Conservation (phyloP, 2,888 invertebrate species). For the Danaus chrysippus region DNA sequence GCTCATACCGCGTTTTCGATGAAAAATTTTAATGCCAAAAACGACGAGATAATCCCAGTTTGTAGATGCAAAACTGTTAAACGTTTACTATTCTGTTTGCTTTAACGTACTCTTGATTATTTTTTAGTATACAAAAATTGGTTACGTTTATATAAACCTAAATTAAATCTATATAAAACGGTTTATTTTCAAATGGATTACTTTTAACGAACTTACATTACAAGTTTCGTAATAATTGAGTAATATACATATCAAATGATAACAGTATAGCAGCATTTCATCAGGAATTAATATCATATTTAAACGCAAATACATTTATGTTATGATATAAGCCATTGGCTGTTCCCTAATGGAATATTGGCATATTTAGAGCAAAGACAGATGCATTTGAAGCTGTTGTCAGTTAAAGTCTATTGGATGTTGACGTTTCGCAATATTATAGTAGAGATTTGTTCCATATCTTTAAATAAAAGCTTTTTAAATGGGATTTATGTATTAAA, state of each 20-base stretch:
- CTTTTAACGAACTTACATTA: too few species aligned
- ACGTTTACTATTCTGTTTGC: neutral
- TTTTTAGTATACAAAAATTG: too few species aligned
- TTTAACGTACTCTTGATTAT: too few species aligned
- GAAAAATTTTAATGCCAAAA: conserved; percentile 30
- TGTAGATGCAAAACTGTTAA: conserved; percentile 2
- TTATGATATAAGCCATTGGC: conserved; percentile 27
- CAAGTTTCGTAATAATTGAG: too few species aligned
- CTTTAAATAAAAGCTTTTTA: conserved; percentile 10
- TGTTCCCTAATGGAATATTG: conserved; percentile 30
- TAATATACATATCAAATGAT: too few species aligned
- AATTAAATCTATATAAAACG: too few species aligned
- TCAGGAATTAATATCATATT: neutral
- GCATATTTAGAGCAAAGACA: conserved; percentile 27
- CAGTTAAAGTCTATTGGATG: conserved; percentile 10
- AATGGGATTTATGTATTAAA: neutral
- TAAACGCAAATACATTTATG: conserved; percentile 19
- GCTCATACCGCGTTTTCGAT: conserved; percentile 24
- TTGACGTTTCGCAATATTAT: conserved; percentile 3
- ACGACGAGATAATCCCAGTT: conserved; percentile 5
- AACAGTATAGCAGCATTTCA: neutral
- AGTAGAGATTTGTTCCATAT: conserved; percentile 9
- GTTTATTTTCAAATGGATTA: too few species aligned
- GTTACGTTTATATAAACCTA: too few species aligned
- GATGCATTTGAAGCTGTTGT: conserved; percentile 4